These are phyloP conservation scores for Sphaerodactylus townsendi DNA, from an alignment of 2,113 vertebrate genomes.

Conservation along the genomic window DNA sequence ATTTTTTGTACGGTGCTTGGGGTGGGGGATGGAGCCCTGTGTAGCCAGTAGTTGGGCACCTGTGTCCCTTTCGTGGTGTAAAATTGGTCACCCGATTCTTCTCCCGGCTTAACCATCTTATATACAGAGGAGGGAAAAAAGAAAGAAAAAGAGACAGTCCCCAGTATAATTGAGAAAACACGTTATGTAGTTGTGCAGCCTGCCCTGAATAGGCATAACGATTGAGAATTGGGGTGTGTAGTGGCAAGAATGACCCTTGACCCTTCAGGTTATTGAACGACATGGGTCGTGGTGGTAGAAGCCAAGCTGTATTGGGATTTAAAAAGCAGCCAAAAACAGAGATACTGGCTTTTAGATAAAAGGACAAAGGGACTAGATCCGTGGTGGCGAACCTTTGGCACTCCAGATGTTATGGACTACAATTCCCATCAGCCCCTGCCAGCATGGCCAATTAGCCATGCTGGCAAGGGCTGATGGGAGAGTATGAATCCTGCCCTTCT, in stretches of 20 bases:
- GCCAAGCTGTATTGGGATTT: too few relatives aligned
- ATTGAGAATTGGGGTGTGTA: neutral
- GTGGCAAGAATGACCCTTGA: neutral
- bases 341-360: too few relatives aligned
- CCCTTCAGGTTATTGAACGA: neutral
- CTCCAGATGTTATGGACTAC: too few relatives aligned
- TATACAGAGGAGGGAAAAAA: too few relatives aligned
- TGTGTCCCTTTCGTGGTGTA: neutral
- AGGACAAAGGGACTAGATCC: too few relatives aligned
- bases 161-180: neutral
- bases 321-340: too few relatives aligned
- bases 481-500: too few relatives aligned
- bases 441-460: too few relatives aligned
- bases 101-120: neutral
- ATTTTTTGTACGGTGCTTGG: neutral
- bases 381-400: too few relatives aligned
- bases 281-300: neutral
- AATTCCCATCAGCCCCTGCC: too few relatives aligned
- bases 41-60: neutral
- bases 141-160: too few relatives aligned
- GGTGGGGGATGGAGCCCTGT: neutral
- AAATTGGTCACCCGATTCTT: neutral
- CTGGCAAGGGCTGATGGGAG: too few relatives aligned
- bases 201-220: neutral
- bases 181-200: neutral